Evolutionary conservation across 2,797 vertebrate genomes (phyloP).

Genomic region (Ispidina picta): DNA sequence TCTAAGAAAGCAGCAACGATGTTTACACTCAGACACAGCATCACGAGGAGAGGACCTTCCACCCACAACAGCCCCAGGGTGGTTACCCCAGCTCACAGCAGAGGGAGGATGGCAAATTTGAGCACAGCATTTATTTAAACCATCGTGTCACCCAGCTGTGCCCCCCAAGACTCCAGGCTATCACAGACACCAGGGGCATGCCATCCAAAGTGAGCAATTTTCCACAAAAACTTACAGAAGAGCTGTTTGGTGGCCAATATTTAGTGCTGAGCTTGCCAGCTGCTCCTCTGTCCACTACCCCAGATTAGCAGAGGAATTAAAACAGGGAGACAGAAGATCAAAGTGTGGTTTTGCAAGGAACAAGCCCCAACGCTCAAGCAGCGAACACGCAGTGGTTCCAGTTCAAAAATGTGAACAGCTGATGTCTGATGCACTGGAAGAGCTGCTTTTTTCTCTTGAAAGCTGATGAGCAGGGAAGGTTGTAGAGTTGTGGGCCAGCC

Average conservation of each 20-base stretch:
- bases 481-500: neutral
- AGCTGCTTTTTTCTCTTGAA: neutral
- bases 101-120: neutral
- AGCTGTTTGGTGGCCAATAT: neutral
- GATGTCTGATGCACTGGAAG: neutral
- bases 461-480: neutral
- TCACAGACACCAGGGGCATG: neutral
- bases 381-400: rapidly evolving
- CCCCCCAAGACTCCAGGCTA: neutral
- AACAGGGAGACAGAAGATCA: neutral
- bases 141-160: neutral
- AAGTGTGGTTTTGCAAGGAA: neutral
- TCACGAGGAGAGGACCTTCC: neutral
- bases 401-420: neutral
- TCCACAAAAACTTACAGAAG: rapidly evolving
- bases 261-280: neutral
- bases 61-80: neutral
- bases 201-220: neutral
- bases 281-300: neutral
- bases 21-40: neutral
- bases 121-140: neutral
- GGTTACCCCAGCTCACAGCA: neutral
- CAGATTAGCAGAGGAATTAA: neutral
- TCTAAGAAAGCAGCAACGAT: rapidly evolving
- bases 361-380: neutral